Conservation (phyloP, 2,797 vertebrate genomes). For the Peromyscus eremicus region DNA sequence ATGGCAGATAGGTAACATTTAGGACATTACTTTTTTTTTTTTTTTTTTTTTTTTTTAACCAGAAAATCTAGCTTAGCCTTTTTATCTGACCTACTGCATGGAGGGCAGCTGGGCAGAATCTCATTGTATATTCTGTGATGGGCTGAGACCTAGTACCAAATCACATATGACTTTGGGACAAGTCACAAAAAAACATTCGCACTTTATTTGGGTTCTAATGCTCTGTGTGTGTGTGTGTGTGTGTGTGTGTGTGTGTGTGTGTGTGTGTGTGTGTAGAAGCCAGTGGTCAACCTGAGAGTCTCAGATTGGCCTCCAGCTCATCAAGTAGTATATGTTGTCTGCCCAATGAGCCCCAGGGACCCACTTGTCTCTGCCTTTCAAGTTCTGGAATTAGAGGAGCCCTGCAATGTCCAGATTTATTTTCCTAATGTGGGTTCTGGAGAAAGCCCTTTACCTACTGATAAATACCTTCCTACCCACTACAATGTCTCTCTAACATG, state of each 20-base stretch:
- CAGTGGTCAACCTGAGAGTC: neutral
- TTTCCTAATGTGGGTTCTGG: neutral
- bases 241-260: neutral
- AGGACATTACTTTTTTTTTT: neutral
- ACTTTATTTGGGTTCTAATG: neutral
- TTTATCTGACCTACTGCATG: neutral
- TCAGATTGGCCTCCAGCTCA: neutral
- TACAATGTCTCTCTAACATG: neutral
- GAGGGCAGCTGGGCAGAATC: neutral
- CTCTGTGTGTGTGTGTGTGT: neutral
- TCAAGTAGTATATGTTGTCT: neutral
- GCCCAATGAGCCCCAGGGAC: neutral
- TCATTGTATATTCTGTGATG: neutral
- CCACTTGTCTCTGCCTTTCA: neutral
- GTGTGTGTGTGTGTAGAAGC: neutral
- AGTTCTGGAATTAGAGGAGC: neutral
- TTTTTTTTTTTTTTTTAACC: constrained; percentile 3
- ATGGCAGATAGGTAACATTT: neutral
- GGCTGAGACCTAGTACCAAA: neutral
- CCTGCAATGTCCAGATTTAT: neutral
- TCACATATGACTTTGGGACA: constrained; percentile 7
- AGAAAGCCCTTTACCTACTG: neutral
- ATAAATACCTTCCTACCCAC: neutral
- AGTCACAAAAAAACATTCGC: neutral
- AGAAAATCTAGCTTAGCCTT: neutral